Percentiles rank a stretch among this genome's conserved stretches.
Evolutionary conservation across 1,140 invertebrate species (phyloP).

Genomic region (Habropoda laboriosa): DNA sequence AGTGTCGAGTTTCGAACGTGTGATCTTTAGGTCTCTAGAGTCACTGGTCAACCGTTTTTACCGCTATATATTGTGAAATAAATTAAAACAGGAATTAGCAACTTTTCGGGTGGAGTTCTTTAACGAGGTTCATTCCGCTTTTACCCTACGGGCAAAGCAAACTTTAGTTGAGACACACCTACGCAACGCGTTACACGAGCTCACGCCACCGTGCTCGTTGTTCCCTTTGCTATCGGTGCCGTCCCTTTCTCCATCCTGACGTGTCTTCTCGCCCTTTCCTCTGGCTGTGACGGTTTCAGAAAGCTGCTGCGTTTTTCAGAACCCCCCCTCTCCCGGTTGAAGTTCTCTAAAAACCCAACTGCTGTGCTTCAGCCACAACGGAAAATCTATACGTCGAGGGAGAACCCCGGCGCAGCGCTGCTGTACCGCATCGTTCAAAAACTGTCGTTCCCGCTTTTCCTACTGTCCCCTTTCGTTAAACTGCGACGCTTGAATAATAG

Average conservation of each 20-base stretch:
- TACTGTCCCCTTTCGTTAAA: background rate
- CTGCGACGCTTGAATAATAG: background rate
- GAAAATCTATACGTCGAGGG: slow-evolving; percentile 74
- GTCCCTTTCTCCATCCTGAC: slow-evolving; percentile 30
- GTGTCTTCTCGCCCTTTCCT: slow-evolving; percentile 47
- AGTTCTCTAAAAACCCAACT: slow-evolving; percentile 62
- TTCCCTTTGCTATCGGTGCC: slow-evolving; percentile 20
- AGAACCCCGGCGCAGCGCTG: slow-evolving; percentile 33
- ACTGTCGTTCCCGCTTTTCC: background rate
- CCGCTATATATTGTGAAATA: slow-evolving; percentile 25
- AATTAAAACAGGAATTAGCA: slow-evolving; percentile 54
- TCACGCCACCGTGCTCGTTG: slow-evolving; percentile 7
- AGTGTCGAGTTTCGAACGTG: too few relatives aligned
- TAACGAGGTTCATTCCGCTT: slow-evolving; percentile 55
- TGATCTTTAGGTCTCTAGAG: too few relatives aligned
- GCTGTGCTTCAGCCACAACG: slow-evolving; percentile 63
- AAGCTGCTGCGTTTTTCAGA: slow-evolving; percentile 69
- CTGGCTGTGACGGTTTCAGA: slow-evolving; percentile 55
- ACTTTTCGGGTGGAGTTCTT: slow-evolving; percentile 60
- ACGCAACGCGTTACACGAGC: slow-evolving; percentile 53
- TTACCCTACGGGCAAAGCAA: slow-evolving; percentile 45
- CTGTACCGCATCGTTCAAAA: slow-evolving; percentile 61
- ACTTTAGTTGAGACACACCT: slow-evolving; percentile 61
- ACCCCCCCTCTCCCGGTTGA: slow-evolving; percentile 53
- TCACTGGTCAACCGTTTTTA: too few relatives aligned